Conservation (phyloP, 2,113 vertebrate species). For the Junco hyemalis region DNA sequence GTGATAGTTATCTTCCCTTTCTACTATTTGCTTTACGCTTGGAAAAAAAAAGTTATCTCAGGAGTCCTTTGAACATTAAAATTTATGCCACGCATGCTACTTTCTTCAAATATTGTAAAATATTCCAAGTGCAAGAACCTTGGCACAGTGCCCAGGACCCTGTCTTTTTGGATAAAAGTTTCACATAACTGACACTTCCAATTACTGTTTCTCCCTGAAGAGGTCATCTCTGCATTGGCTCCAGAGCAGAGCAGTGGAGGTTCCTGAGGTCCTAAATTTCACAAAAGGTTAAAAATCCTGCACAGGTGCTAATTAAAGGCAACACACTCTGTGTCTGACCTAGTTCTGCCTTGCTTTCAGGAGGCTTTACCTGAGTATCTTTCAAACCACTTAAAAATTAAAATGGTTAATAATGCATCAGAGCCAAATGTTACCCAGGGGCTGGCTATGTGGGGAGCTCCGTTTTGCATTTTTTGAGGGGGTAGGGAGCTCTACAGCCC, state of each 20-base stretch:
- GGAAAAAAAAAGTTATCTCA: constrained; percentile 23
- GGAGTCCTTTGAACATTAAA: constrained; percentile 52
- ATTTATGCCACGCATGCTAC: constrained; percentile 35
- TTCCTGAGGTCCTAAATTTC: background rate
- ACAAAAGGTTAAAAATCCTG: constrained; percentile 55
- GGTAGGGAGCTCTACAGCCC: background rate
- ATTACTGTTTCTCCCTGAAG: constrained; percentile 69
- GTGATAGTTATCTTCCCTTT: constrained; percentile 25
- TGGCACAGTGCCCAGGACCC: constrained; percentile 59
- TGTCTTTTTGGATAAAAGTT: constrained; percentile 61
- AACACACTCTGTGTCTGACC: background rate
- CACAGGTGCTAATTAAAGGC: constrained; percentile 50
- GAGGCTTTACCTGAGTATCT: constrained; percentile 12
- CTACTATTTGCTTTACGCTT: constrained; percentile 8
- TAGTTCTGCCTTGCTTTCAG: constrained; percentile 54
- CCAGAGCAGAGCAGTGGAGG: background rate
- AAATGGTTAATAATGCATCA: constrained; percentile 43
- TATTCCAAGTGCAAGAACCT: constrained; percentile 55
- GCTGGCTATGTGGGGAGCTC: background rate
- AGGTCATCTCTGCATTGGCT: constrained; percentile 43
- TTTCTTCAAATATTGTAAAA: constrained; percentile 58
- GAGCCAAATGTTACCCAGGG: background rate
- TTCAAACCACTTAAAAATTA: constrained; percentile 18
- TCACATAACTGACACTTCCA: constrained; percentile 70
- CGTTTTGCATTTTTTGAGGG: accelerated